Base-by-base conservation (phyloP, 2,888 invertebrate genomes). In the Cryptophagus acutangulus region DNA sequence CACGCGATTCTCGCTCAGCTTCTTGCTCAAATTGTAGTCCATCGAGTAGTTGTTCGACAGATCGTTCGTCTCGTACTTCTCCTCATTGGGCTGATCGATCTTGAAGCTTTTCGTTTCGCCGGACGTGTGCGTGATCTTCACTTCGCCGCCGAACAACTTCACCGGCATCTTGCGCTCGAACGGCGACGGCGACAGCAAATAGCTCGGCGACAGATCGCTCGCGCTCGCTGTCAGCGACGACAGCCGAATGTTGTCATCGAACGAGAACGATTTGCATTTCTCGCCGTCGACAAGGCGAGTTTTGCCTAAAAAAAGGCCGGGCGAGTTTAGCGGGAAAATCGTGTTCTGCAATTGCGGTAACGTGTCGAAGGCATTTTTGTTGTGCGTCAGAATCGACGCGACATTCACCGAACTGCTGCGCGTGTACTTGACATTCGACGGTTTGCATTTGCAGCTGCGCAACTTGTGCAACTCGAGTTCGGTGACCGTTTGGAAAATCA, bases 291-390 rank as follows among this genome's bases (percentile, higher is more conserved):
- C 84, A 24, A 90, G 71, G 35, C 87, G 77, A 1, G 89, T 89
- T 59, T 85, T 87, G 3, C 89, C 89, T 15, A 89, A 72, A 46
- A 87, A 71, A 0, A 89, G 89, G 0, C 89, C 89, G 0, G 89
- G 89, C 2, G 88, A 88, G 29, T 86, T 86, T 33, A 87, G 67
- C 1, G 87, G 85, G 29, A 70, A 70, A 14, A 63, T 55, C 2
- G 63, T 54, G 38, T 62, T 63, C 43, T 65, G 66, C 42, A 67
- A 55, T 37, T 67, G 65, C 4, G 69, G 69, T 36, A 69, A 67
- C 34, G 59, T 63, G 41, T 70, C 69, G 46, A 70, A 70, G 2
- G 69, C 68, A 46, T 70, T 69, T 44, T 69, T 69, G 40, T 70
- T 70, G 40, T 70, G 69, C 2, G 69, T 70, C 34, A 71, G 51